phyloP scores from a whole-genome alignment of 1,140 invertebrate genomes.

The Apis cerana region DNA sequence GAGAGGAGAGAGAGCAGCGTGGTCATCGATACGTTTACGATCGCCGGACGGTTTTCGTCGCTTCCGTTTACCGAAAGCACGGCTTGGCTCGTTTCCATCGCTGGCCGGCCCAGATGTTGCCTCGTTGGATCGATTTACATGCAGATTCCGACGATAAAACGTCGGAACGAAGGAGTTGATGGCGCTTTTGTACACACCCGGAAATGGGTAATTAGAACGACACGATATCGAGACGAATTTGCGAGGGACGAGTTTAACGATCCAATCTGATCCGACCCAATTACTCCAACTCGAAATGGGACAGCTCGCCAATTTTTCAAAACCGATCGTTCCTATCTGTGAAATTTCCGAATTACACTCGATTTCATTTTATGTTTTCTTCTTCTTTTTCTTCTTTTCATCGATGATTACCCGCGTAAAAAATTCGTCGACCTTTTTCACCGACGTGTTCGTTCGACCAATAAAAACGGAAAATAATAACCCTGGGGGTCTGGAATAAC shows the following conservation, averaged over 20 bases:
- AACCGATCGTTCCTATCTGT: slow-evolving; percentile 2
- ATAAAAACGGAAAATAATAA: slow-evolving; percentile 65
- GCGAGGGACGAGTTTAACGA: slow-evolving; percentile 16
- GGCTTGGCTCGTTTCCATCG: slow-evolving; percentile 6
- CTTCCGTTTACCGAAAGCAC: not conserved
- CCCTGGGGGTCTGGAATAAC: slow-evolving; percentile 31
- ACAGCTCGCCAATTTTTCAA: slow-evolving; percentile 36
- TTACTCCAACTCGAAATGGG: not conserved
- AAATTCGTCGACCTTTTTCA: slow-evolving; percentile 17
- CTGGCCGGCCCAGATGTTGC: not conserved
- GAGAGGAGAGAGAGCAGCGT: not conserved
- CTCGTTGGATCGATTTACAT: slow-evolving; percentile 29
- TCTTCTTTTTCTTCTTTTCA: not conserved
- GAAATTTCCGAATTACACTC: slow-evolving; percentile 61
- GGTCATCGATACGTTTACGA: slow-evolving; percentile 29
- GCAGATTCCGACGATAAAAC: slow-evolving; percentile 42
- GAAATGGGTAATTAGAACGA: slow-evolving; percentile 62
- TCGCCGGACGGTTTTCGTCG: slow-evolving; percentile 19
- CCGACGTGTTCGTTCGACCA: slow-evolving; percentile 22
- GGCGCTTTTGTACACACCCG: slow-evolving; percentile 7
- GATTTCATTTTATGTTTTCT: not conserved
- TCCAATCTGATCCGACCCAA: not conserved
- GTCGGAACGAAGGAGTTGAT: slow-evolving; percentile 37
- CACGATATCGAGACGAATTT: slow-evolving; percentile 49
- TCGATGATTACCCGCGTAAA: slow-evolving; percentile 37